Conservation (phyloP, 2,113 vertebrate genomes). For the Erythrocebus patas region DNA sequence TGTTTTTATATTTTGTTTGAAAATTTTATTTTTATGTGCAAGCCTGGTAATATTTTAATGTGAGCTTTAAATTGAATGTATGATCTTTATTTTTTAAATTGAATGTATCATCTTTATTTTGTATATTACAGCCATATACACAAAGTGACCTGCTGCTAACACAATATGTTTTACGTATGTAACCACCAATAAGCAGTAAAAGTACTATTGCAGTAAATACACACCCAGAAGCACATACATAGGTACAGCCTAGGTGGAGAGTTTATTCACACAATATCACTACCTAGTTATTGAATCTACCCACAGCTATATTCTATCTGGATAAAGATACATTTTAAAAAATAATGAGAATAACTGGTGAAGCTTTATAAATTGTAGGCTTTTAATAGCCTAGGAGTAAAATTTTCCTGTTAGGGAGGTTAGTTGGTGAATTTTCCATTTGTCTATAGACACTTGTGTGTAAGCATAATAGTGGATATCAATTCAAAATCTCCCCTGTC, state of each 20-base stretch:
- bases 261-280: constrained; percentile 5
- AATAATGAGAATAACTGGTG: neutral
- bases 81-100: neutral
- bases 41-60: neutral
- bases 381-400: constrained; percentile 31
- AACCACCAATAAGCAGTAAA: neutral
- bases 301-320: neutral
- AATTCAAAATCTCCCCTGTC: neutral
- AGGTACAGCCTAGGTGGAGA: neutral
- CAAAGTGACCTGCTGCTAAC: neutral
- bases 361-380: constrained; percentile 43
- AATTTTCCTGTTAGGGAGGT: constrained; percentile 33
- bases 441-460: constrained; percentile 26
- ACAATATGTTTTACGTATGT: neutral
- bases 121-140: neutral
- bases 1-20: constrained; percentile 15
- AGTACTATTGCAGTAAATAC: neutral
- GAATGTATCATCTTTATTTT: neutral
- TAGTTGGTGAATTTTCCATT: constrained; percentile 41
- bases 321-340: constrained; percentile 44
- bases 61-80: neutral
- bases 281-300: neutral
- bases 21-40: neutral
- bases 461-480: neutral
- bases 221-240: neutral